Base-by-base conservation (phyloP, 2,113 vertebrate genomes). In the Anhinga rufa region DNA sequence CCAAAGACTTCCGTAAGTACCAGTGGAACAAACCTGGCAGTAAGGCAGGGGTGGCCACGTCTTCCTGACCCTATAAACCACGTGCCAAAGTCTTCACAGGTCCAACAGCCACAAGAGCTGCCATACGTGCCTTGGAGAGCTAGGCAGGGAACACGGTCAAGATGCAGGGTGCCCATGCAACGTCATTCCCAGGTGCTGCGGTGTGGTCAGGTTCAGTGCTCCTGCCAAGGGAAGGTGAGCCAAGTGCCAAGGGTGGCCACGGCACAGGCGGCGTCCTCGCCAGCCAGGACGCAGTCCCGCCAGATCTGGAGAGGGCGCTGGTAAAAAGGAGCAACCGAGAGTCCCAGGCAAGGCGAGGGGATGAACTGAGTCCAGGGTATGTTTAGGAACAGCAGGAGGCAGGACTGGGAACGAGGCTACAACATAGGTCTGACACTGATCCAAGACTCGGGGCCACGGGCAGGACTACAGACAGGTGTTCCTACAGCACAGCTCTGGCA, bases 231-330 rank as follows among this genome's bases (percentile, higher is more conserved):
- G 22, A 40, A 36, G 29, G 32, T 21, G 19, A 81, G 54, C 10
- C 52, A 52, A 44, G 48, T 22, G 7, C 22, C 25, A 18, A 20
- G 42, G 42, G 36, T 36, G 52, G 57, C 14, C 28, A 46, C 6
- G 21, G 34, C 40, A 62, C 25, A 38, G 60, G 46, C 1, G 1
- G 14, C n/a, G 36, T 14, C 70, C 49, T 38, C 2, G 0, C 17
- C 38, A 28, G 10, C 32, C 2, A 2, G 31, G 24, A 71, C 3
- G 3, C 3, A 9, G 16, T 14, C 16, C 55, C 6, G 8, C 9
- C 2, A 13, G 31, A 52, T 28, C 14, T 26, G 17, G 29, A 64
- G 32, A 82, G 22, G 12, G 8, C 28, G 17, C 7, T 46, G 19
- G 12, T 55, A 22, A 60, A 71, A 89, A 78, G 22, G 14, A 84